These are phyloP conservation scores for Tipula unca DNA, from an alignment of 2,888 invertebrate species.

Conservation along the genomic window DNA sequence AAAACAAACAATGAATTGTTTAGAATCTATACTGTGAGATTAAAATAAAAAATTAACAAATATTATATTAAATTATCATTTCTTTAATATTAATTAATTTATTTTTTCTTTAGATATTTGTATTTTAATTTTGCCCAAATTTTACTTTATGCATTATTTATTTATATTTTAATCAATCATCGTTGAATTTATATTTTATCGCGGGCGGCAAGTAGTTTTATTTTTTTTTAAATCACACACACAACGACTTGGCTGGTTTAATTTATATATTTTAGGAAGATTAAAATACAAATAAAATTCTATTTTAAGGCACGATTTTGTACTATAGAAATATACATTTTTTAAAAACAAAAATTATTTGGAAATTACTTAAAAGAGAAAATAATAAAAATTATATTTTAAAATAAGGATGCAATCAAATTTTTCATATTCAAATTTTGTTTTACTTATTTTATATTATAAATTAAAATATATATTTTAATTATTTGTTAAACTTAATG, in stretches of 20 bases:
- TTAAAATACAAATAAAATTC: slow-evolving; percentile 21
- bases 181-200: background rate
- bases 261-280: slow-evolving; percentile 23
- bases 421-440: background rate
- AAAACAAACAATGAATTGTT: slow-evolving; percentile 17
- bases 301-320: slow-evolving; percentile 30
- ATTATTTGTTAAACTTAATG: slow-evolving; percentile 17
- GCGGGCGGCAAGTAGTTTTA: background rate
- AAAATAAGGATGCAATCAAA: background rate
- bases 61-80: slow-evolving; percentile 1
- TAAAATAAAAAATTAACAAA: background rate
- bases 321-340: slow-evolving; percentile 27
- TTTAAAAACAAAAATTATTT: slow-evolving; percentile 17
- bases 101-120: background rate
- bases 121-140: background rate
- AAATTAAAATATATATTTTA: background rate
- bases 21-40: slow-evolving; percentile 9
- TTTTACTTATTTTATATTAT: background rate
- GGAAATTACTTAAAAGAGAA: slow-evolving; percentile 1
- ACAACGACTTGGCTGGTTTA: slow-evolving; percentile 21
- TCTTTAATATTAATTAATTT: background rate
- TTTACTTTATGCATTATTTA: background rate
- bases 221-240: slow-evolving; percentile 22
- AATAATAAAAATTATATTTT: background rate
- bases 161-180: background rate